Percentiles rank a stretch among this genome's conserved stretches.
Evolutionary conservation across 64 coral and sea anemone genomes (phyloP).

Genomic region (Platygyra sinensis): DNA sequence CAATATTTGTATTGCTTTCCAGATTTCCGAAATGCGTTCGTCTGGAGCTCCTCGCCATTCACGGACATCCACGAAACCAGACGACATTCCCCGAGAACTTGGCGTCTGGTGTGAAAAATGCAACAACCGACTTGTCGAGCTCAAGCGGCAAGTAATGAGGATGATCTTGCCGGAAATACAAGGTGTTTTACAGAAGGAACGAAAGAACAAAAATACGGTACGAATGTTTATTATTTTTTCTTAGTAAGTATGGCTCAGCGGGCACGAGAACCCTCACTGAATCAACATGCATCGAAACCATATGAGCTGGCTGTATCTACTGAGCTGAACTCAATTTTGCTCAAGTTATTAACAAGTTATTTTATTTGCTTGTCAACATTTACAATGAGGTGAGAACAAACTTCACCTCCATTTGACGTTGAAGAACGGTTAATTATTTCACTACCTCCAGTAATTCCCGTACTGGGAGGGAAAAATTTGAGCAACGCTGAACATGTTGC

Average conservation of each 20-base stretch:
- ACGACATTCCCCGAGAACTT: conserved; percentile 48
- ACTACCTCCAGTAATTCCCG: conserved; percentile 2
- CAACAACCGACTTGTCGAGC: conserved; percentile 89
- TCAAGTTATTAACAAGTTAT: neutral
- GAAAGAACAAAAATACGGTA: conserved; percentile 79
- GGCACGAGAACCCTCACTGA: neutral
- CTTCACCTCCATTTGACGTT: neutral
- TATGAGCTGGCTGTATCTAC: neutral
- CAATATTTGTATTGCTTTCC: conserved; percentile 30
- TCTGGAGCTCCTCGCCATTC: conserved; percentile 39
- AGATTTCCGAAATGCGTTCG: conserved; percentile 88
- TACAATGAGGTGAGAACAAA: conserved; percentile 30
- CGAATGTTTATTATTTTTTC: neutral
- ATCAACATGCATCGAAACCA: neutral
- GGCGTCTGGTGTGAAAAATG: conserved; percentile 98
- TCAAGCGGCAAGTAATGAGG: conserved; percentile 86
- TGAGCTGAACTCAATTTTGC: neutral
- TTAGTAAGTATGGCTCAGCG: neutral
- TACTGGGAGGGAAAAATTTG: neutral
- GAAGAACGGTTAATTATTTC: conserved; percentile 33
- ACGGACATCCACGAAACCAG: conserved; percentile 34
- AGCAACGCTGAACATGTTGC: neutral
- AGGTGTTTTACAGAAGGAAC: conserved; percentile 80
- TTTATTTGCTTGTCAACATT: neutral
- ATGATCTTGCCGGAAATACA: conserved; percentile 94